Conservation (phyloP, 2,888 invertebrate genomes). For the Melanostoma mellinum region DNA sequence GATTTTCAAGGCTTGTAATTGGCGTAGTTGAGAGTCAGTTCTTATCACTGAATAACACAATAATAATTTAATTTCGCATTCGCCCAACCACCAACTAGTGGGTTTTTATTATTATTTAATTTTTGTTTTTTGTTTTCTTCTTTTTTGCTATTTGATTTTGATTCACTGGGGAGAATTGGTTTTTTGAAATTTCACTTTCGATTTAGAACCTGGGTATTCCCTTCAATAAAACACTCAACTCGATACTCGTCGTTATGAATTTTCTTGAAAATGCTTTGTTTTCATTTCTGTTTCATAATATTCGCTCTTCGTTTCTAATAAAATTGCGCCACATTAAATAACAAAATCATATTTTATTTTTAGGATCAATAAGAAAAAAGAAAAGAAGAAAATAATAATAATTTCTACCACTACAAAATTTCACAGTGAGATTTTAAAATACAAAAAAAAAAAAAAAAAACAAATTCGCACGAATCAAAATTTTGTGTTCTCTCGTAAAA, state of each 20-base stretch:
- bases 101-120: no score
- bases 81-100: slow-evolving; percentile 16
- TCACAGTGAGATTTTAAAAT: slow-evolving; percentile 12
- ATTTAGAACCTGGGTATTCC: no score
- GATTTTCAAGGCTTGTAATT: slow-evolving; percentile 7
- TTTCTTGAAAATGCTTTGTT: slow-evolving; percentile 20
- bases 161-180: not conserved
- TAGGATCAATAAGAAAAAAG: slow-evolving; percentile 32
- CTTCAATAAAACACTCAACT: no score
- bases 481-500: slow-evolving; percentile 65
- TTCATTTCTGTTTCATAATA: slow-evolving; percentile 23
- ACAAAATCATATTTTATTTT: slow-evolving; percentile 54
- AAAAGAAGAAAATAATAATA: slow-evolving; percentile 41
- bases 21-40: slow-evolving; percentile 5
- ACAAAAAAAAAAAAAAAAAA: slow-evolving; percentile 14
- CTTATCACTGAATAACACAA: slow-evolving; percentile 39
- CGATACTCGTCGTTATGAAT: slow-evolving; percentile 20
- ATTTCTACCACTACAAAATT: slow-evolving; percentile 31
- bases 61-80: slow-evolving; percentile 23
- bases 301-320: slow-evolving; percentile 22
- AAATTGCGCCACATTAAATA: slow-evolving; percentile 53
- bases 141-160: not conserved
- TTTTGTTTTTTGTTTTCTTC: no score
- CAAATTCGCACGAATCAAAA: slow-evolving; percentile 67
- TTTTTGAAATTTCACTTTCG: slow-evolving; percentile 6